Evolutionary conservation across 2,888 invertebrate species (phyloP).

Genomic region (Apodemia duryi): DNA sequence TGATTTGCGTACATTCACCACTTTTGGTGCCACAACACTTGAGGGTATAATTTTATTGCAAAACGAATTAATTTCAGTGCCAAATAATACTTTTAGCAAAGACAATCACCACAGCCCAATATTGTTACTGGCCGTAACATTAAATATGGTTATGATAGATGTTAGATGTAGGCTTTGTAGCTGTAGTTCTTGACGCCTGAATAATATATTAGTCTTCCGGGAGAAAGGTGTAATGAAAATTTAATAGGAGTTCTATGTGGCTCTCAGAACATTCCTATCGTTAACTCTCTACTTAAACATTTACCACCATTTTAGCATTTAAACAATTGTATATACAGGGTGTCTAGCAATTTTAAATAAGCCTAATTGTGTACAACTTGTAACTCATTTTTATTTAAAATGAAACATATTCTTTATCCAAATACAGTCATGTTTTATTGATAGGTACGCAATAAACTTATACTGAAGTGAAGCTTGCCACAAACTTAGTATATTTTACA

Average conservation of each 20-base stretch:
- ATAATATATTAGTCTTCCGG: not conserved
- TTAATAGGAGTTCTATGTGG: not conserved
- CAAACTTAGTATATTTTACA: not conserved
- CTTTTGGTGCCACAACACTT: not conserved
- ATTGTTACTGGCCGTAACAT: slow-evolving; percentile 19
- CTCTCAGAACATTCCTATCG: not conserved
- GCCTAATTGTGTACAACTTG: not conserved
- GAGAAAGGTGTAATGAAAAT: not conserved
- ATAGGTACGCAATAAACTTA: not conserved
- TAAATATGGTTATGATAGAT: slow-evolving; percentile 5
- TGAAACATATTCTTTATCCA: not conserved
- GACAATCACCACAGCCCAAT: slow-evolving; percentile 22
- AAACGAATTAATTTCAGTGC: slow-evolving; percentile 43
- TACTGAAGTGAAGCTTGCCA: not conserved
- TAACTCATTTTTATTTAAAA: not conserved
- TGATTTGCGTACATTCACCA: not conserved
- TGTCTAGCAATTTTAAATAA: not conserved
- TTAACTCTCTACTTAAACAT: slow-evolving; percentile 6
- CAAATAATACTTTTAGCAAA: slow-evolving; percentile 42
- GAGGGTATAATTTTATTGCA: not conserved
- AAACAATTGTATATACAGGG: not conserved
- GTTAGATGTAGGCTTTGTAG: slow-evolving; percentile 5
- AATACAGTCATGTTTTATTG: not conserved
- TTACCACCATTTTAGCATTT: slow-evolving; percentile 5
- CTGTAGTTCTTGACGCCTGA: slow-evolving; percentile 9